Evolutionary conservation across 2,113 vertebrate genomes (phyloP).

Genomic region (Lethenteron camtschaticum): DNA sequence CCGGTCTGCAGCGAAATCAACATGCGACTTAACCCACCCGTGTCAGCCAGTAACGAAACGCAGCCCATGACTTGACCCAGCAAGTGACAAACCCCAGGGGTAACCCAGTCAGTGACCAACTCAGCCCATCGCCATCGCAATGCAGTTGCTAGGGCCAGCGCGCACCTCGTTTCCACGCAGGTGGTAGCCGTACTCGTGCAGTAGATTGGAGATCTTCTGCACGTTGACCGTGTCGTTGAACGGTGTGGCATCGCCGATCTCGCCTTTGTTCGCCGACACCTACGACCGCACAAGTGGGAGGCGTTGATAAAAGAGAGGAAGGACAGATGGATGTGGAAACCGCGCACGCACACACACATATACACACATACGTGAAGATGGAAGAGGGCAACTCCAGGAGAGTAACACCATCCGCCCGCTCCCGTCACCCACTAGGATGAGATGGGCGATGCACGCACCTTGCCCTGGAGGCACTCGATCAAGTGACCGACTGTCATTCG

Average conservation of each 20-base stretch:
- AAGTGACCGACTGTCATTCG: constrained; percentile 97
- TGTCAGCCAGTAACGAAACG: background rate
- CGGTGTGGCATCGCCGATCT: constrained; percentile 90
- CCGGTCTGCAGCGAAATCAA: background rate
- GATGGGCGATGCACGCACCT: constrained; percentile 28
- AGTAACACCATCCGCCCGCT: no score
- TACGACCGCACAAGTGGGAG: constrained; percentile 16
- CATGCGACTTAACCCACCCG: background rate
- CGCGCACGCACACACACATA: no score
- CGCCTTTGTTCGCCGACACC: constrained; percentile 96
- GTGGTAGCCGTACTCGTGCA: constrained; percentile 90
- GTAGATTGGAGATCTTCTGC: constrained; percentile 86
- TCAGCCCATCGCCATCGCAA: background rate
- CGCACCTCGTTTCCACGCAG: constrained; percentile 87
- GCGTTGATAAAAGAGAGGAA: background rate
- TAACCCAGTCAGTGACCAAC: background rate
- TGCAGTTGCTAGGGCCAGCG: background rate
- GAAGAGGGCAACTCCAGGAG: no score
- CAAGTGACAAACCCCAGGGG: background rate
- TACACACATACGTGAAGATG: no score
- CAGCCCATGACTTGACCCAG: no score
- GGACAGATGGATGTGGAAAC: no score
- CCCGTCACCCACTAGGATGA: no score
- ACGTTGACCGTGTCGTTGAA: constrained; percentile 95
- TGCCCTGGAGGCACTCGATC: constrained; percentile 97